These are phyloP conservation scores for Agelastica alni DNA, from an alignment of 2,888 invertebrate species.

Conservation along the genomic window DNA sequence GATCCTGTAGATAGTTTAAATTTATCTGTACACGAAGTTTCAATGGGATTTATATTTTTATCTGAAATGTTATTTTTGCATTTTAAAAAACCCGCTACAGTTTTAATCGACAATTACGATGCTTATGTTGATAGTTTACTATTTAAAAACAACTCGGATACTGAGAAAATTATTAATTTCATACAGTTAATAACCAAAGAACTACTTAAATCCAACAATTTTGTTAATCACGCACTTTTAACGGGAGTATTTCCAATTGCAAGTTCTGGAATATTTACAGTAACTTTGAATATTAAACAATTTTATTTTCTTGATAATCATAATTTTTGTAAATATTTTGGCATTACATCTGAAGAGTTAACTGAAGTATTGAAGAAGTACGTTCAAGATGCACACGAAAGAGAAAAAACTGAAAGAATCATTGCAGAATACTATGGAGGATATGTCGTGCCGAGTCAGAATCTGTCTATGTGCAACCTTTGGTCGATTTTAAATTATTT, in stretches of 20 bases:
- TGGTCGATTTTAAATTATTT: slow-evolving; percentile 19
- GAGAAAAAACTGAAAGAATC: slow-evolving; percentile 18
- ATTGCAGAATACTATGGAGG: slow-evolving; percentile 19
- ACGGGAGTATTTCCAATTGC: slow-evolving; percentile 15
- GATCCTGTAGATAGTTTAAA: slow-evolving; percentile 7
- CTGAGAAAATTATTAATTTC: slow-evolving; percentile 14
- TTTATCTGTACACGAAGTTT: slow-evolving; percentile 4
- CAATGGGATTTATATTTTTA: slow-evolving; percentile 15
- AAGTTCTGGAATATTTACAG: slow-evolving; percentile 11
- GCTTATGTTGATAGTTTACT: slow-evolving; percentile 17
- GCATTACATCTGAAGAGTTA: slow-evolving; percentile 8
- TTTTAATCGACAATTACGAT: slow-evolving; percentile 20
- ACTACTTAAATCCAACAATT: slow-evolving; percentile 12
- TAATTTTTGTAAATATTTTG: slow-evolving; percentile 17
- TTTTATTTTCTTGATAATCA: slow-evolving; percentile 19
- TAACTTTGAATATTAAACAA: slow-evolving; percentile 7
- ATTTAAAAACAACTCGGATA: slow-evolving; percentile 10
- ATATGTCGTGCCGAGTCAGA: slow-evolving; percentile 12
- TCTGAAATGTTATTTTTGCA: slow-evolving; percentile 18
- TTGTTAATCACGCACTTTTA: slow-evolving; percentile 5
- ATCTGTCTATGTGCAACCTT: slow-evolving; percentile 7
- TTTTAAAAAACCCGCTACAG: slow-evolving; percentile 11
- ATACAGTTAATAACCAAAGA: slow-evolving; percentile 7
- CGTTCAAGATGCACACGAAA: slow-evolving; percentile 6
- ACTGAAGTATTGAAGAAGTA: slow-evolving; percentile 9